Conservation (phyloP, 2,113 vertebrate genomes). For the Epinephelus fuscoguttatus region DNA sequence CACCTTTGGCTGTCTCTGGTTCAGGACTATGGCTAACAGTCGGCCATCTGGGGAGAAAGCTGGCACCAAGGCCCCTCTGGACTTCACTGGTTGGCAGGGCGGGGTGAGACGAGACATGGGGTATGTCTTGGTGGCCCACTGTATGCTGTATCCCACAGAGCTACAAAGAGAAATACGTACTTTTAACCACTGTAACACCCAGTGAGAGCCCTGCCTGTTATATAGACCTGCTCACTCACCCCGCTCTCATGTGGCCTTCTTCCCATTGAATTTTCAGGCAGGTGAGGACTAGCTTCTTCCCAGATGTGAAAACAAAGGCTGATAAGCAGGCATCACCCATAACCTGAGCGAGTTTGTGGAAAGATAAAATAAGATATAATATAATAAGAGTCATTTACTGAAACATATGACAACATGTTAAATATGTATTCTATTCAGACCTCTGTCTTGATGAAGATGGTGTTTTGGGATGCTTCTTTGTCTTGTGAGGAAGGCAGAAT, state of each 20-base stretch:
- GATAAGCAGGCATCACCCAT: constrained; percentile 91
- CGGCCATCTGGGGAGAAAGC: constrained; percentile 91
- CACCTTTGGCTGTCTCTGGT: constrained; percentile 94
- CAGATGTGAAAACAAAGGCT: constrained; percentile 90
- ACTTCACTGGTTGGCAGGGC: constrained; percentile 88
- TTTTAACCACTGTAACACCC: background rate
- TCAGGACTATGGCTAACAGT: constrained; percentile 89
- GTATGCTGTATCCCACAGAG: constrained; percentile 81
- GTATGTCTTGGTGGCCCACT: constrained; percentile 89
- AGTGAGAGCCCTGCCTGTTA: background rate
- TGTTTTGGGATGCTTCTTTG: constrained; percentile 89
- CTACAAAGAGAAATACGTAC: constrained; percentile 66
- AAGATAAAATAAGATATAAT: background rate
- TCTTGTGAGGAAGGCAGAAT: constrained; percentile 87
- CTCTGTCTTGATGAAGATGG: constrained; percentile 89
- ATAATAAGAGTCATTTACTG: background rate
- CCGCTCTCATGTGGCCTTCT: constrained; percentile 77
- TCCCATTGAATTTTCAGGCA: constrained; percentile 90
- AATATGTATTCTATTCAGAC: constrained; percentile 70
- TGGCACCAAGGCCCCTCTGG: constrained; percentile 90
- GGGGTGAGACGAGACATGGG: constrained; percentile 84
- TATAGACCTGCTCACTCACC: constrained; percentile 77
- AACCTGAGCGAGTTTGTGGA: constrained; percentile 81
- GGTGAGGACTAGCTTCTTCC: constrained; percentile 84
- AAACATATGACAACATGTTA: background rate